Conservation (phyloP, 30 jellyfish, hydroid and myxozoan species). For the Cassiopea andromeda region DNA sequence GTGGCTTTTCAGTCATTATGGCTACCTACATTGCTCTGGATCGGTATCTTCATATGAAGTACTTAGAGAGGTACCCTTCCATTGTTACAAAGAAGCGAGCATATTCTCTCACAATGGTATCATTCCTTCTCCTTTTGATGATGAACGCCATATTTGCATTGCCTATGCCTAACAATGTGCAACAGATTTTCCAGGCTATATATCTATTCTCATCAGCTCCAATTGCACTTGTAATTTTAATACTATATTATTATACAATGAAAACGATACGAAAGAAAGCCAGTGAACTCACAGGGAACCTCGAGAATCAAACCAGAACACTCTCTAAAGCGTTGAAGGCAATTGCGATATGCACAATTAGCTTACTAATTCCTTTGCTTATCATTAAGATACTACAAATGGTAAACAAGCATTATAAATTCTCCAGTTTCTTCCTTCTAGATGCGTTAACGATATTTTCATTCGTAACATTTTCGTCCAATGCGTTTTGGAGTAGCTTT, state of each 20-base stretch:
- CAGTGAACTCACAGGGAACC: background rate
- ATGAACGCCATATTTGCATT: background rate
- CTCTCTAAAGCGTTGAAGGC: background rate
- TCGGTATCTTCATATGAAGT: constrained; percentile 2
- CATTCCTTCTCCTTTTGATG: background rate
- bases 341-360: background rate
- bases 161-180: background rate
- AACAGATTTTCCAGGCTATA: background rate
- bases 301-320: background rate
- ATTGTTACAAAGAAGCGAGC: constrained; percentile 1
- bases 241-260: background rate
- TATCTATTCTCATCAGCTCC: background rate
- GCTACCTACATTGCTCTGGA: background rate
- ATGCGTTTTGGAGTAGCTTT: background rate
- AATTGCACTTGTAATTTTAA: background rate
- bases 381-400: background rate
- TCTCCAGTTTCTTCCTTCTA: background rate
- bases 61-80: background rate
- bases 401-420: background rate
- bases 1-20: background rate
- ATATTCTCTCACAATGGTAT: background rate
- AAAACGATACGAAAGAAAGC: background rate
- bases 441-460: background rate
- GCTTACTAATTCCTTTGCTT: background rate
- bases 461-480: background rate